Base-by-base conservation (phyloP, 2,888 invertebrate species). In the Drosophila birchii region DNA sequence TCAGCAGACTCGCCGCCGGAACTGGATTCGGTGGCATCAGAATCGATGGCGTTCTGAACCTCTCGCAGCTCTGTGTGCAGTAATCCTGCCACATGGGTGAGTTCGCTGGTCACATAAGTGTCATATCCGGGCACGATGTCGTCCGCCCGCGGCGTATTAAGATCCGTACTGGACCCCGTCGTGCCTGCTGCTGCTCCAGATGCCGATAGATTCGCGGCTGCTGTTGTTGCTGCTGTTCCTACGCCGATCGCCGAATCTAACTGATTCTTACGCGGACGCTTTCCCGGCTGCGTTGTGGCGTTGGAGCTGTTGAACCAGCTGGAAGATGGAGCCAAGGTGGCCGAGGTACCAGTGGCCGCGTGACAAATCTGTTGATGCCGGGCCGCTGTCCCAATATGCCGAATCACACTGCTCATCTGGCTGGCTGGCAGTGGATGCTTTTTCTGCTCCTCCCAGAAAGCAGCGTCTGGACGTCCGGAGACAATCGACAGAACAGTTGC, bases 1-100 rank as follows among this genome's bases (percentile, higher is more conserved):
- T 98, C 98, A 92, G 97, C 97, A 89, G 97, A 98, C 92, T 98
- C 98, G 38, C 97, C 98, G 59, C 98, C 98, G 18, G 98, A 98
- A 90, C 98, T 98, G 73, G 97, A 97, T 18, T 96, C 97, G 1
- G 98, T 98, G 39, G 97, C 98, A 93, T 98, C 98, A 2, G 98
- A 97, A 92, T 98, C 98, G 76, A 97, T 93, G 84, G 95, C 95
- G 70, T 94, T 94, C 90, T 97, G 96, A 63, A 97, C 94, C 76
- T 96, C 93, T 32, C 95, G 94, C 79, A 98, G 92, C 91, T 97
- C 96, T 0, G 95, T 94, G 55, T 95, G 94, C 74, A 98, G 92
- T 20, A 96, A 94, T 20, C 96, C 96, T 1, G 96, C 94, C 2
- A 96, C 95, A 75, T 94, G 95, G 77, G 95, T 95, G 76, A 97